Percentiles rank a stretch among this genome's conserved stretches.
Evolutionary conservation across 2,888 invertebrate genomes (phyloP).

Genomic region (Spisula subtruncata): DNA sequence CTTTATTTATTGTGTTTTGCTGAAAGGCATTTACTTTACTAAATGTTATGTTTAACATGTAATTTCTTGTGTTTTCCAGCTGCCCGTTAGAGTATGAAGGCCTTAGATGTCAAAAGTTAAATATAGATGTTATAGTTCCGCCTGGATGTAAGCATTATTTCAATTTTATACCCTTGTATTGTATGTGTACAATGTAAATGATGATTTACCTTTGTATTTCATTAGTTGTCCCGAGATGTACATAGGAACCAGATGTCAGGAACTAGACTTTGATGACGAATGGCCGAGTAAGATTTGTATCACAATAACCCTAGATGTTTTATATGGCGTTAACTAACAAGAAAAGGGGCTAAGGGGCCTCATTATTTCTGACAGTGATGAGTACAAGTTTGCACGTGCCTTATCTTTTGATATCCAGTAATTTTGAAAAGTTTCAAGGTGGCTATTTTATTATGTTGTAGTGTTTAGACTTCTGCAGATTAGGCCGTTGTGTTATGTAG

Average conservation of each 20-base stretch:
- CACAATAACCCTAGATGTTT: conserved; percentile 53
- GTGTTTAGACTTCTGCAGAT: no score
- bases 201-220: conserved; percentile 42
- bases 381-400: conserved; percentile 29
- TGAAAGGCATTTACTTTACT: no score
- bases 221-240: conserved; percentile 58
- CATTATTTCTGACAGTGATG: conserved; percentile 44
- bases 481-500: no score
- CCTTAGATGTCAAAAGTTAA: conserved; percentile 56
- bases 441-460: no score
- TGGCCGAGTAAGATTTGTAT: conserved; percentile 57
- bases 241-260: conserved; percentile 58
- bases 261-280: conserved; percentile 53
- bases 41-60: neutral
- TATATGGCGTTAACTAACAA: conserved; percentile 46
- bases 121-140: conserved; percentile 58
- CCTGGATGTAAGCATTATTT: conserved; percentile 58
- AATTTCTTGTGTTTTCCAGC: conserved; percentile 59
- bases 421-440: neutral
- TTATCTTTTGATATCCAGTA: conserved; percentile 47
- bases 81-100: conserved; percentile 60
- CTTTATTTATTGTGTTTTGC: no score
- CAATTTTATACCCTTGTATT: neutral
- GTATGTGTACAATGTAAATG: conserved; percentile 23
- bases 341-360: conserved; percentile 29